These are phyloP conservation scores for Stictonetta naevosa DNA, from an alignment of 2,113 vertebrate genomes.

Conservation along the genomic window DNA sequence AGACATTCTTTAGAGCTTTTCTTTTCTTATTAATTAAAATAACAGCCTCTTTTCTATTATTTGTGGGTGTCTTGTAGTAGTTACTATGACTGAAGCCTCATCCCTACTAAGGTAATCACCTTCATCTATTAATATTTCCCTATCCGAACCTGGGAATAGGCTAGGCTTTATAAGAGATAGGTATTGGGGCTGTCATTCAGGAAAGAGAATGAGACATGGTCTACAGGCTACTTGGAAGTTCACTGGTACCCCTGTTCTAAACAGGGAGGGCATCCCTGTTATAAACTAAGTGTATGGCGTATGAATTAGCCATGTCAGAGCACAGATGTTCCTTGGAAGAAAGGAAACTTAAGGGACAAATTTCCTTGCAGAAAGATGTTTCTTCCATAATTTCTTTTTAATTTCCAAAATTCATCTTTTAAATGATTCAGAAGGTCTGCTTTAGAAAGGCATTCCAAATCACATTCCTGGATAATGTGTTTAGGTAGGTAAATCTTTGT, in stretches of 20 bases:
- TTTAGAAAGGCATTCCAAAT: not conserved
- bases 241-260: no score
- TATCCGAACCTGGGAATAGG: not conserved
- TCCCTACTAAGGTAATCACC: not conserved
- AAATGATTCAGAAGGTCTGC: no score
- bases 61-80: not conserved
- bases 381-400: not conserved
- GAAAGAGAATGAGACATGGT: not conserved
- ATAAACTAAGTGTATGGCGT: no score
- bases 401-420: not conserved
- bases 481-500: not conserved
- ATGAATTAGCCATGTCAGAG: no score
- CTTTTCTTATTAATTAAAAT: not conserved
- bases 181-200: not conserved
- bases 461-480: not conserved
- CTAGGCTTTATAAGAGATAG: not conserved
- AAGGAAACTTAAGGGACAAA: not conserved
- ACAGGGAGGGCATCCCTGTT: no score
- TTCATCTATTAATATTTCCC: not conserved
- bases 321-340: no score
- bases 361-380: not conserved
- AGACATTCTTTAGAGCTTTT: not conserved
- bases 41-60: not conserved
- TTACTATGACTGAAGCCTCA: not conserved
- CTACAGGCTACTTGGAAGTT: not conserved